phyloP scores from a whole-genome alignment of 2,113 vertebrate species.

The Indicator indicator region DNA sequence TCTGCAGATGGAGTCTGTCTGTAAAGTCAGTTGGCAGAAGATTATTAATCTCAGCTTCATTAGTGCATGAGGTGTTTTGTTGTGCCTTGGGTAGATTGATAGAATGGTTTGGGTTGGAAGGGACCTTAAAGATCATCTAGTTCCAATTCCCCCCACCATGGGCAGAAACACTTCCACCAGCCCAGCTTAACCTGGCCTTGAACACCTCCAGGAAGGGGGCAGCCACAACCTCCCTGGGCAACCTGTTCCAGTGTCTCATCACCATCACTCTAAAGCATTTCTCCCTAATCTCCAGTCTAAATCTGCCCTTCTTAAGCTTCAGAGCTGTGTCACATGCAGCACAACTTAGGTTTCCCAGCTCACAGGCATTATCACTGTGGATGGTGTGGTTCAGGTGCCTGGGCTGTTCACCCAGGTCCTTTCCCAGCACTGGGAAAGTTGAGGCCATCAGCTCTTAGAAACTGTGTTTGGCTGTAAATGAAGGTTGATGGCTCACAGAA shows the following conservation, averaged over 20 bases:
- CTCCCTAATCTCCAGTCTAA: too few relatives aligned
- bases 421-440: neutral
- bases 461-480: neutral
- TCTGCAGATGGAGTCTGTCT: neutral
- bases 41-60: neutral
- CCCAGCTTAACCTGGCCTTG: too few relatives aligned
- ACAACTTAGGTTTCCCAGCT: neutral
- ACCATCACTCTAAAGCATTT: too few relatives aligned
- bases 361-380: fast-evolving
- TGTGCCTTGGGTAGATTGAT: fast-evolving
- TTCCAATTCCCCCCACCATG: too few relatives aligned
- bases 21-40: neutral
- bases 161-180: too few relatives aligned
- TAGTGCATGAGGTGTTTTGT: neutral
- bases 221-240: too few relatives aligned
- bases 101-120: too few relatives aligned
- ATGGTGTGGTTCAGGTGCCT: too few relatives aligned
- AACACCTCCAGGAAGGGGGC: too few relatives aligned
- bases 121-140: too few relatives aligned
- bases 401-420: neutral
- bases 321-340: neutral
- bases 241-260: too few relatives aligned
- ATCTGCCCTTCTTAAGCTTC: too few relatives aligned
- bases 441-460: neutral
- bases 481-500: neutral